phyloP scores from a whole-genome alignment of 53 echinoderm and acorn worm genomes.

The Holothuria scabra region DNA sequence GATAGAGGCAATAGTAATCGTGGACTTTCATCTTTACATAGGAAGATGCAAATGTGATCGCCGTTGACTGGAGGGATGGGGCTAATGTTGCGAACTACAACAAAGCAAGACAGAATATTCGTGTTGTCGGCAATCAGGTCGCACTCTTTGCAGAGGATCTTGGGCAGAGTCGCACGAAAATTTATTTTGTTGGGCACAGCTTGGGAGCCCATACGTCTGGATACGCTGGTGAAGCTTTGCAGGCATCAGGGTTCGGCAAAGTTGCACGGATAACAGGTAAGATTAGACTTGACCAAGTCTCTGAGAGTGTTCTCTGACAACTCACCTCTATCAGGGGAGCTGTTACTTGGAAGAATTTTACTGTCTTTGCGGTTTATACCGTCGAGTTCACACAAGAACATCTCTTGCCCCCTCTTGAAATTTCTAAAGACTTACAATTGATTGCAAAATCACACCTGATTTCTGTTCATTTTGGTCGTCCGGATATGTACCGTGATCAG shows the following conservation, averaged over 20 bases:
- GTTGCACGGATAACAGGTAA: constrained; percentile 13
- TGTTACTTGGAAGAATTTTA: too few species aligned
- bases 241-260: not conserved
- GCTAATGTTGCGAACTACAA: constrained; percentile 36
- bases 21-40: not conserved
- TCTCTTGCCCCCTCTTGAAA: too few species aligned
- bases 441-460: too few species aligned
- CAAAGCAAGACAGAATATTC: constrained; percentile 34
- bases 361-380: too few species aligned
- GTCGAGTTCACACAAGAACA: too few species aligned
- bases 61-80: constrained; percentile 16
- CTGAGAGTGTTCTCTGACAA: too few species aligned
- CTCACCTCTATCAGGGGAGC: too few species aligned
- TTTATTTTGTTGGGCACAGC: constrained; percentile 16
- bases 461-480: too few species aligned
- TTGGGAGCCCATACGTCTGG: constrained; percentile 31
- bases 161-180: constrained; percentile 10
- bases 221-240: constrained; percentile 30
- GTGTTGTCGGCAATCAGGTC: constrained; percentile 11
- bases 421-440: too few species aligned
- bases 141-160: constrained; percentile 12
- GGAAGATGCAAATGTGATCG: constrained; percentile 44
- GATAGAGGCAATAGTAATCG: not conserved
- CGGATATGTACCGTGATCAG: too few species aligned
- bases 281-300: too few species aligned